phyloP scores from a whole-genome alignment of 2,113 vertebrate genomes.

The Hiodon tergisus region DNA sequence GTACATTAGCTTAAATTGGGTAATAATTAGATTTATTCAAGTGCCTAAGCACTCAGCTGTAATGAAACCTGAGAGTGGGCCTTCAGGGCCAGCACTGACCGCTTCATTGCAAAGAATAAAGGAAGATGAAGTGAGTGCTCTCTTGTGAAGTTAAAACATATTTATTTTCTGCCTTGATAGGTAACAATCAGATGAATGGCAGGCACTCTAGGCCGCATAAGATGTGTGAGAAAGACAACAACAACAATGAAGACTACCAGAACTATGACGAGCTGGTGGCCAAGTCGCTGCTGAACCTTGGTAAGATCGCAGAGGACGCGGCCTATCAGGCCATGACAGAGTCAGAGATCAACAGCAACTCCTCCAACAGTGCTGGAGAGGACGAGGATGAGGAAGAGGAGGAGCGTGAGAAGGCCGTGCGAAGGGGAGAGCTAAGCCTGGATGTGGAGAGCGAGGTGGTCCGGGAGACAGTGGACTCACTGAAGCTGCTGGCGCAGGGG shows the following conservation, averaged over 20 bases:
- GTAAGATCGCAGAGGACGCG: constrained; percentile 95
- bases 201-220: constrained; percentile 73
- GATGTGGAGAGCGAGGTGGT: constrained; percentile 96
- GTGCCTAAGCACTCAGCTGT: no score
- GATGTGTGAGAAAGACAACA: constrained; percentile 79
- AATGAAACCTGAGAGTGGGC: no score
- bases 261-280: constrained; percentile 98
- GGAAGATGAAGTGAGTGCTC: no score
- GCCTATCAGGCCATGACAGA: constrained; percentile 92
- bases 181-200: constrained; percentile 66
- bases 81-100: no score
- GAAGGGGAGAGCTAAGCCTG: constrained; percentile 81
- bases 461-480: constrained; percentile 92
- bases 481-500: constrained; percentile 93
- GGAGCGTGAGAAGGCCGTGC: constrained; percentile 51
- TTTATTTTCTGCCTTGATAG: constrained; percentile 55
- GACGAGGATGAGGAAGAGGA: constrained; percentile 82
- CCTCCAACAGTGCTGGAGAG: constrained; percentile 86
- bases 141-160: not conserved
- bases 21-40: no score
- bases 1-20: no score
- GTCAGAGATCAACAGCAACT: constrained; percentile 97
- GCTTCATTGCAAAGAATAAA: no score
- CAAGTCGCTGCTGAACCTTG: constrained; percentile 95
- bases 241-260: constrained; percentile 89